These are phyloP conservation scores for Heliothis virescens DNA, from an alignment of 1,140 invertebrate genomes.

Conservation along the genomic window DNA sequence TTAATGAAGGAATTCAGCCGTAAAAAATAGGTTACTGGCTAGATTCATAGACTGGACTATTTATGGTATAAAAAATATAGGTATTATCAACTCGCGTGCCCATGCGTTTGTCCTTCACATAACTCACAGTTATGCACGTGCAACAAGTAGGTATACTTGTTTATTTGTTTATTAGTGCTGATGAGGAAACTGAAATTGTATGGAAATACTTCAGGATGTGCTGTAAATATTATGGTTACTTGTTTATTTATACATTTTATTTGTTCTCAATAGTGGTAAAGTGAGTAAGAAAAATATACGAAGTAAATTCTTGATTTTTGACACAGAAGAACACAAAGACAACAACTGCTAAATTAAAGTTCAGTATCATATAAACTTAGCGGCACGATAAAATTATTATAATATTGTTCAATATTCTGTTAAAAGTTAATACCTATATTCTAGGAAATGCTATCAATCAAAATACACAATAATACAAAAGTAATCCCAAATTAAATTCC, in stretches of 20 bases:
- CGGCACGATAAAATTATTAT: too few relatives aligned
- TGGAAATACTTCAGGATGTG: not conserved
- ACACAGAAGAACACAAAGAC: too few relatives aligned
- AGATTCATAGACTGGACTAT: constrained; percentile 1
- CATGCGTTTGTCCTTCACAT: constrained; percentile 25
- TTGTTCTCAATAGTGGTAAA: too few relatives aligned
- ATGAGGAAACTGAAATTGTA: constrained; percentile 15
- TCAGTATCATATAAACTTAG: too few relatives aligned
- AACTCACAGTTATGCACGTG: not conserved
- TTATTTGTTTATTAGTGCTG: not conserved
- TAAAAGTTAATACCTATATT: too few relatives aligned
- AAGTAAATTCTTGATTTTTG: too few relatives aligned
- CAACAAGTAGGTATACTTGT: too few relatives aligned
- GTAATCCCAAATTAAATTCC: not conserved
- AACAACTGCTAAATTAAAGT: too few relatives aligned
- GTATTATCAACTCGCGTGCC: not conserved
- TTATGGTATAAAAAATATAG: not conserved
- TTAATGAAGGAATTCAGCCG: constrained; percentile 7
- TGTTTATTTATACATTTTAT: too few relatives aligned
- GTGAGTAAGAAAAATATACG: too few relatives aligned
- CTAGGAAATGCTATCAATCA: not conserved
- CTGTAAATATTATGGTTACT: not conserved
- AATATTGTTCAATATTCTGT: too few relatives aligned
- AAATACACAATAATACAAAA: not conserved
- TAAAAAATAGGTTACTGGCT: not conserved